phyloP scores from a whole-genome alignment of 2,113 vertebrate species.

The Tachysurus fulvidraco region DNA sequence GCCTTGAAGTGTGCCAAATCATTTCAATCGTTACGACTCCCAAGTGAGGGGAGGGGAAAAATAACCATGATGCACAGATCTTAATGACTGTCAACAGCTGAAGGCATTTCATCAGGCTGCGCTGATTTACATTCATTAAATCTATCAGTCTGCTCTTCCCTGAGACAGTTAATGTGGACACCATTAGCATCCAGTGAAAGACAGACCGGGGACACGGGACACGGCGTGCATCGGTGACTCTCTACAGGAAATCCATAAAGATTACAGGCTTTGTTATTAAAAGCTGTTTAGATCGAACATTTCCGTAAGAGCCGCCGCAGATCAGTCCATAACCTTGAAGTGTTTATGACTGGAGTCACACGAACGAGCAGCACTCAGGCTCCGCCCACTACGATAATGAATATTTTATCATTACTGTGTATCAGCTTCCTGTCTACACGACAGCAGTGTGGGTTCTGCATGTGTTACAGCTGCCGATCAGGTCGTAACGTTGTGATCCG shows the following conservation, averaged over 20 bases:
- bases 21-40: conserved; percentile 60
- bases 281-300: conserved; percentile 25
- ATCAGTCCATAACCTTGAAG: conserved; percentile 24
- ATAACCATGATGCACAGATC: conserved; percentile 60
- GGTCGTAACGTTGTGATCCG: not conserved
- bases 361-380: not conserved
- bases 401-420: not conserved
- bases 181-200: conserved; percentile 24
- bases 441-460: not conserved
- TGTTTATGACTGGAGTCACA: conserved; percentile 8
- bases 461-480: not conserved
- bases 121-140: conserved; percentile 62
- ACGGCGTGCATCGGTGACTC: not conserved
- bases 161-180: conserved; percentile 20
- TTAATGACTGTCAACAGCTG: conserved; percentile 66
- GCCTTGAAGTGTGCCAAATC: conserved; percentile 61
- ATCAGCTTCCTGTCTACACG: not conserved
- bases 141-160: conserved; percentile 46
- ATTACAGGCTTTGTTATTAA: conserved; percentile 33
- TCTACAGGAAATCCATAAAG: conserved; percentile 31
- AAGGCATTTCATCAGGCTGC: conserved; percentile 57
- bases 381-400: not conserved
- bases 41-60: conserved; percentile 40
- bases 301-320: not conserved
- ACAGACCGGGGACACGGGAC: conserved; percentile 15